Base-by-base conservation (phyloP, 2,888 invertebrate genomes). In the Auanema freiburgensis region DNA sequence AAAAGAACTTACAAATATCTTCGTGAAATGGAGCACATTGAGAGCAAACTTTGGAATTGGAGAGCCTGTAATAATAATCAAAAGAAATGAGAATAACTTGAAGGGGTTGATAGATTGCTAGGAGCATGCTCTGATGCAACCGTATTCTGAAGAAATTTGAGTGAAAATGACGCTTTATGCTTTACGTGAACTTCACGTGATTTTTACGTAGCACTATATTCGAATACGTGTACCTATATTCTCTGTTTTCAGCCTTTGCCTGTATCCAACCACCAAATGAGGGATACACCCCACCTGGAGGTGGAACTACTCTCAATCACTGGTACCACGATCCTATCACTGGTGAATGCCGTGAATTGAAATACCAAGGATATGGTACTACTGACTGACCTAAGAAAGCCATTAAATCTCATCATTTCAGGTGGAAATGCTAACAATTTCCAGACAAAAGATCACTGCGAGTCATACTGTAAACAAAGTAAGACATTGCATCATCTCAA, bases 381-480 rank as follows among this genome's bases (percentile, higher is more conserved):
- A 46, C 46, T 16, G 10, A 46, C 3, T 5, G 46, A 46, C n/a
- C 46, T 46, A n/a, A n/a, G n/a, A 46, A 8, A 46, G 46, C 10
- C 46, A 5, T 18, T 50, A 14, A 16, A 1, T 50, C 14, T 16
- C 18, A 1, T 50, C 12, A 14, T 50, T 56, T 57, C 24, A 62
- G 69, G 78, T 40, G 81, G 80, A 60, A 80, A 81, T 57, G 81
- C 80, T 25, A 81, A 81, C 72, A 81, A 81, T 67, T 78, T 75
- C 74, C 76, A 76, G 65, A 83, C 83, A 11, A 83, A 80, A 64
- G 83, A 83, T 51, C 83, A 83, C 63, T 83, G 83, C 68, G 80
- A 83, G 58, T 78, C 79, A 24, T 83, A 83, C 70, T 83, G 83
- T 67, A 80, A 81, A 72, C 79, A 80, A 53, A 80, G 83, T 83